Evolutionary conservation across 2,888 invertebrate genomes (phyloP).

Genomic region (Eumerus sabulonum): DNA sequence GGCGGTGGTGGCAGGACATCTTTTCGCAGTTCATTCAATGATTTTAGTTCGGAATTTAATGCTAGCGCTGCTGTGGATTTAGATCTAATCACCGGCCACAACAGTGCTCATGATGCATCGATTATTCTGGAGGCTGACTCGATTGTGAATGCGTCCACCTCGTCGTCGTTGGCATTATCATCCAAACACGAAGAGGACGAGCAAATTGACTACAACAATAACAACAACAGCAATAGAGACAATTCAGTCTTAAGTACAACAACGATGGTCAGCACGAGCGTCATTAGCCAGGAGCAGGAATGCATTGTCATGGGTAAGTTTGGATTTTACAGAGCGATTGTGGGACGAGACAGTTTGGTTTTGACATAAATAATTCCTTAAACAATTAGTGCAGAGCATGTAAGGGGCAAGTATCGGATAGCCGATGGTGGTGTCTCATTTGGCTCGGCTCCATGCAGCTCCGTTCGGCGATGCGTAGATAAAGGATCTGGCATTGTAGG

Average conservation of each 20-base stretch:
- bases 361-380: conserved; percentile 47
- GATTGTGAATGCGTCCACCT: conserved; percentile 72
- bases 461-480: no score
- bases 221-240: conserved; percentile 56
- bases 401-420: no score
- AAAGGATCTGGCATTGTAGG: background rate
- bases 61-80: conserved; percentile 77
- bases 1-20: conserved; percentile 69
- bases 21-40: conserved; percentile 76
- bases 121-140: conserved; percentile 72
- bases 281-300: conserved; percentile 69
- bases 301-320: conserved; percentile 74
- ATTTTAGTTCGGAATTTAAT: conserved; percentile 76
- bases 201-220: conserved; percentile 22
- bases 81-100: conserved; percentile 71
- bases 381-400: conserved; percentile 37
- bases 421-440: conserved; percentile 2
- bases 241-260: conserved; percentile 53
- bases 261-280: conserved; percentile 51
- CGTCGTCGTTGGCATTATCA: conserved; percentile 66
- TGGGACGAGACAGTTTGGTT: conserved; percentile 7
- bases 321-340: background rate
- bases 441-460: background rate
- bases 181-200: conserved; percentile 53
- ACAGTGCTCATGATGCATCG: conserved; percentile 74